Conservation (phyloP, 2,888 invertebrate species). For the Atethmia centrago region DNA sequence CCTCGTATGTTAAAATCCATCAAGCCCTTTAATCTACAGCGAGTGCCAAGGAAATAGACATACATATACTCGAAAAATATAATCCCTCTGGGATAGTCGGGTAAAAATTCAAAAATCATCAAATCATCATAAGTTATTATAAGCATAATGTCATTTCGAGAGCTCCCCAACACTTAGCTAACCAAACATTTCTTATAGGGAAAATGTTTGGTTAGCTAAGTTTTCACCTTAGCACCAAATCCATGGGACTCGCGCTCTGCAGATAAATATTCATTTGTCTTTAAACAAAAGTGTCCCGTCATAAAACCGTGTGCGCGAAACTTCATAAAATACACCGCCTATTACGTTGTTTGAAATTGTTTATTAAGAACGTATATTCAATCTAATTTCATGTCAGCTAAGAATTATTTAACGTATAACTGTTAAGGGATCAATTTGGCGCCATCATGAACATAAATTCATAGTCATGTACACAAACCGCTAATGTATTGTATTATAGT, state of each 20-base stretch:
- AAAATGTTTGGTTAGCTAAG: too few relatives aligned
- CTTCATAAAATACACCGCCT: slow-evolving; percentile 44
- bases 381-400: slow-evolving; percentile 50
- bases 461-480: slow-evolving; percentile 58
- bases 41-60: too few relatives aligned
- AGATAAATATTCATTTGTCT: slow-evolving; percentile 4
- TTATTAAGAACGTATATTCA: slow-evolving; percentile 50
- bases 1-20: too few relatives aligned
- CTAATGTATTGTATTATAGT: slow-evolving; percentile 61
- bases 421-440: slow-evolving; percentile 62
- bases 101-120: too few relatives aligned
- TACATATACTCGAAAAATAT: too few relatives aligned
- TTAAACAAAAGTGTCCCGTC: slow-evolving; percentile 9
- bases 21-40: too few relatives aligned
- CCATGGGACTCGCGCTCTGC: not conserved
- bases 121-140: not conserved
- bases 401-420: slow-evolving; percentile 59
- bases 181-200: not conserved
- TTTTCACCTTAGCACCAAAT: not conserved
- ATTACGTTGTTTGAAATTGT: slow-evolving; percentile 28
- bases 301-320: slow-evolving; percentile 11
- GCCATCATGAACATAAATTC: slow-evolving; percentile 65
- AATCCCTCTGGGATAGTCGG: too few relatives aligned
- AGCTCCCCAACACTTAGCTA: not conserved
- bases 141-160: not conserved